A percentile compares a stretch with the other conserved stretches of the same genome.
Evolutionary conservation across 2,797 vertebrate species (phyloP).

Genomic region (Oophaga sylvatica): DNA sequence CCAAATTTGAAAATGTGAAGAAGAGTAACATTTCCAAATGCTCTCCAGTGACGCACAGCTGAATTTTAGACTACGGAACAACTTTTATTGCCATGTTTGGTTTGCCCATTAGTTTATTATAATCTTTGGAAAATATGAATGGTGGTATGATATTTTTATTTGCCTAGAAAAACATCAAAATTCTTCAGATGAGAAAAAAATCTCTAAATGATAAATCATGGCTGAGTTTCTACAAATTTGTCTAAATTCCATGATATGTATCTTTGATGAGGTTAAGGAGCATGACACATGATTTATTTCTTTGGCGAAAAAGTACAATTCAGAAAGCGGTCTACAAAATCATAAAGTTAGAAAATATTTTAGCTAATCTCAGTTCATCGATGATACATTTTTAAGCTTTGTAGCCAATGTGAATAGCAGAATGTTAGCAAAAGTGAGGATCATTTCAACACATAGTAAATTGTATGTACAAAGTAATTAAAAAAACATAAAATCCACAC

Average conservation of each 20-base stretch:
- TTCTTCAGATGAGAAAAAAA: conserved; percentile 35
- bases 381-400: conserved; percentile 11
- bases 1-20: neutral
- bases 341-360: conserved; percentile 14
- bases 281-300: conserved; percentile 15
- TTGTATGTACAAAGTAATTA: neutral
- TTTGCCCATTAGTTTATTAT: conserved; percentile 3
- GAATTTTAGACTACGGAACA: neutral
- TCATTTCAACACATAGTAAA: conserved; percentile 11
- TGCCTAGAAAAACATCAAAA: conserved; percentile 3
- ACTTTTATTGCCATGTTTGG: conserved; percentile 24
- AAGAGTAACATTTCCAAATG: conserved; percentile 21
- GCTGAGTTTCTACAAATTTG: neutral
- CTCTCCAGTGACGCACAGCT: neutral
- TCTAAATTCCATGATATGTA: neutral
- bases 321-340: conserved; percentile 16
- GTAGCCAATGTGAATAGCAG: neutral
- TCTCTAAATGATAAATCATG: conserved; percentile 15
- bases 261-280: conserved; percentile 4
- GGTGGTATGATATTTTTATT: conserved; percentile 42
- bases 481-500: conserved; percentile 3
- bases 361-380: neutral
- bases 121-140: conserved; percentile 25
- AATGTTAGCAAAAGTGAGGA: conserved; percentile 1
- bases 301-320: neutral